phyloP scores from a whole-genome alignment of 2,888 invertebrate genomes.

The Globia sparganii region DNA sequence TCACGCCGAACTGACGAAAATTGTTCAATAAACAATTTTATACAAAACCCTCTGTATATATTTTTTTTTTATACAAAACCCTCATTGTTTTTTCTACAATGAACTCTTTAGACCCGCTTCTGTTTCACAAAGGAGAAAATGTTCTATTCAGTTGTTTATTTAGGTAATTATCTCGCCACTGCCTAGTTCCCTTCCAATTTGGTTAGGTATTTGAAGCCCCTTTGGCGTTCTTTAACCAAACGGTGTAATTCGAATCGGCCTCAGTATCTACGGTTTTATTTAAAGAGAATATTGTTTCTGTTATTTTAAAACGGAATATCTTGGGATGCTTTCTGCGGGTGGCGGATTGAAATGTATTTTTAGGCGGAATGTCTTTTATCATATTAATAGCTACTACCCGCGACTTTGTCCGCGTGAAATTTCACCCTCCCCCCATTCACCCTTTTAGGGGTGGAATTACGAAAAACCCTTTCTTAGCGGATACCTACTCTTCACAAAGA shows the following conservation, averaged over 20 bases:
- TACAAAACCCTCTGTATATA: conserved; percentile 55
- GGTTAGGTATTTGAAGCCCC: conserved; percentile 56
- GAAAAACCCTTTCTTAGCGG: no score
- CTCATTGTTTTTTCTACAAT: conserved; percentile 58
- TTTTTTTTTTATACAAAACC: conserved; percentile 55
- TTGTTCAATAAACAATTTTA: conserved; percentile 56
- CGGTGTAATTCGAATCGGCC: conserved; percentile 56
- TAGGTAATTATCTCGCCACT: conserved; percentile 62
- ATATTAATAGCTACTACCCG: background rate
- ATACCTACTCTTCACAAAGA: no score
- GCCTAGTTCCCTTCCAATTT: conserved; percentile 59
- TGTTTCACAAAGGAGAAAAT: conserved; percentile 62
- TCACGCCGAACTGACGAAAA: conserved; percentile 17
- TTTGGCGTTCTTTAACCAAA: conserved; percentile 63
- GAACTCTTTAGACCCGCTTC: conserved; percentile 51
- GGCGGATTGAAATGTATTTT: conserved; percentile 33
- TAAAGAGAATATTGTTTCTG: conserved; percentile 37
- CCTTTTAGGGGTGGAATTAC: no score
- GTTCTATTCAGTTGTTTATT: conserved; percentile 58
- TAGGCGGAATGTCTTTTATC: background rate
- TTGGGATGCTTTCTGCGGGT: conserved; percentile 30
- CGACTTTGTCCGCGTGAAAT: no score
- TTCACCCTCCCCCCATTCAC: no score
- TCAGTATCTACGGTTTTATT: conserved; percentile 41
- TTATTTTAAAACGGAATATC: conserved; percentile 55